Conservation (phyloP, 2,888 invertebrate genomes). For the Xestia c-nigrum region DNA sequence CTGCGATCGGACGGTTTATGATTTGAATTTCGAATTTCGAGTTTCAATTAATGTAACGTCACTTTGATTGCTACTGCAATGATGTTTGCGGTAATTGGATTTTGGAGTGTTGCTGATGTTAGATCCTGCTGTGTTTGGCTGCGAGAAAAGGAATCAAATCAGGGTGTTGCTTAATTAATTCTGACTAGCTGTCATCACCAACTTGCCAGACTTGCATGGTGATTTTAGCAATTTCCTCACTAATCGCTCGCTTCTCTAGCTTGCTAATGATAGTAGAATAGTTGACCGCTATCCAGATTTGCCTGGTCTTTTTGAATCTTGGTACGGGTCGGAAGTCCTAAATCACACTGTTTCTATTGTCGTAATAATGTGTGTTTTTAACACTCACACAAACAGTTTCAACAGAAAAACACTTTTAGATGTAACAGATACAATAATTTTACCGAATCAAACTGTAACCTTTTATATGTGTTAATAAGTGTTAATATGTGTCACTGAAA, state of each 20-base stretch:
- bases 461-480: no score
- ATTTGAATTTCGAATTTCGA: conserved; percentile 51
- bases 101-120: neutral
- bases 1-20: conserved; percentile 49
- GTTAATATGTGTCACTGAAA: no score
- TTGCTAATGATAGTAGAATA: no score
- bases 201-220: neutral
- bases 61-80: conserved; percentile 47
- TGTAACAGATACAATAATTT: no score
- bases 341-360: no score
- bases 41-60: conserved; percentile 52
- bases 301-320: no score
- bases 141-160: neutral
- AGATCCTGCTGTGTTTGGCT: neutral
- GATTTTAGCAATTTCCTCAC: neutral
- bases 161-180: neutral
- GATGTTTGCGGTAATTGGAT: conserved; percentile 34
- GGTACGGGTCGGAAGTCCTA: no score
- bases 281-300: no score
- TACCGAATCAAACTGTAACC: no score
- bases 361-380: no score
- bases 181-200: neutral
- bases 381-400: no score
- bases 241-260: neutral
- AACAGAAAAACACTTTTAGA: no score